Evolutionary conservation across 2,888 invertebrate genomes (phyloP), one percentile per base, ranked within the genome.

Genomic region (Stramonita haemastoma): DNA sequence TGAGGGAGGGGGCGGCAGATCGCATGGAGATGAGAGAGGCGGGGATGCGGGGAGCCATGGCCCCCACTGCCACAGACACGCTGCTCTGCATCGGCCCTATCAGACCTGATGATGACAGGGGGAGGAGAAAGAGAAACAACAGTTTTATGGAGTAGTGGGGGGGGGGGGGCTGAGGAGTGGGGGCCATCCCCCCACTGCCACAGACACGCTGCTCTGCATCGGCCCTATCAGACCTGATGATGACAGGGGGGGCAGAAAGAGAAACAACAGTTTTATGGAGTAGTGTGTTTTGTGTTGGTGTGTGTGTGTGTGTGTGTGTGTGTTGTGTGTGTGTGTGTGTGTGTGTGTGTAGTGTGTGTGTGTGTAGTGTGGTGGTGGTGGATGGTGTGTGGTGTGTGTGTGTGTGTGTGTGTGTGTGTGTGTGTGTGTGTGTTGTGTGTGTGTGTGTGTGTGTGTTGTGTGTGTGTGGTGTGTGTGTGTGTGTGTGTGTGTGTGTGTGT

Each of bases 21-120:
- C 91, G 81, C 19, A 92, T 93, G 0, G 94, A 94, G 66, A 96
- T 93, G 93, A 97, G 96, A 6, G 97, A 97, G 19, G 97, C 96
- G 86, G 96, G 95, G 93, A 97, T 97, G 26, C 96, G 94, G 34
- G 96, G 94, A 56, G 97, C 94, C 92, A 97, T 95, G 90, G 96
- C 96, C 0, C 97, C 97, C 34, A 97, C 93, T 95, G 97, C 96
- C 87, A 96, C 95, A 34, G 97, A 96, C 22, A 97, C 96, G 36
- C 96, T 96, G 89, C 97, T 97, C n/a, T 96, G 96, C 91, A 96
- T 96, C 0, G 96, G 96, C 1, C 97, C 97, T 77, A 97, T 95
- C 26, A 97, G 96, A 57, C 97, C 97, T 90, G 96, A 95, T 87
- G 86, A 79, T 32, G 56, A 87, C 19, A 86, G 34, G n/a, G 26